phyloP scores from a whole-genome alignment of 2,888 invertebrate species.

The Apamea anceps region DNA sequence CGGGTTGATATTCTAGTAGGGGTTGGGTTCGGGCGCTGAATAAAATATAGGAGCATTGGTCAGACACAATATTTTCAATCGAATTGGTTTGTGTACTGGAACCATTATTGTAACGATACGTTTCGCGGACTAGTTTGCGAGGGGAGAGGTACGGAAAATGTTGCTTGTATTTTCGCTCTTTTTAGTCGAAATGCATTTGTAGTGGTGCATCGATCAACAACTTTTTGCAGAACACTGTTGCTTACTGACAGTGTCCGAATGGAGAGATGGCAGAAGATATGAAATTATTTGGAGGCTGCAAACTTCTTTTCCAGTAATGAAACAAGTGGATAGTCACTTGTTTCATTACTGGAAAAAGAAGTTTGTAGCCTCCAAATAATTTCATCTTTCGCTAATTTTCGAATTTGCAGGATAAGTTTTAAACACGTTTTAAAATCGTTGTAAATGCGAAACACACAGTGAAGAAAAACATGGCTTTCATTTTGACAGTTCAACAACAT shows the following conservation, averaged over 20 bases:
- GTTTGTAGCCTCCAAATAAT: background rate
- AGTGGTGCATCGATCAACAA: slow-evolving; percentile 15
- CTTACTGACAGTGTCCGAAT: background rate
- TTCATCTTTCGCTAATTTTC: background rate
- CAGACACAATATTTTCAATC: slow-evolving; percentile 74
- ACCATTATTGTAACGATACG: slow-evolving; percentile 69
- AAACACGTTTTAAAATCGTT: background rate
- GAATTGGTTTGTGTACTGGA: slow-evolving; percentile 64
- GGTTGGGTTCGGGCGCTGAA: slow-evolving; percentile 69
- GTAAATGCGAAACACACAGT: no score
- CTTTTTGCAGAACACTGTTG: slow-evolving; percentile 25
- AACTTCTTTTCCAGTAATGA: background rate
- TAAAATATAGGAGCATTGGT: slow-evolving; percentile 73
- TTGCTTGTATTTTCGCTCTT: slow-evolving; percentile 17
- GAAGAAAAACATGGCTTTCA: no score
- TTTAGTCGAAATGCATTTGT: slow-evolving; percentile 30
- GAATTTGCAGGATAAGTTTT: background rate
- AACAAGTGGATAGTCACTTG: background rate
- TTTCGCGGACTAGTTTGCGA: slow-evolving; percentile 48
- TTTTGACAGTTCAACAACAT: no score
- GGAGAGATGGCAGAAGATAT: background rate
- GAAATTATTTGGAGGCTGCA: background rate
- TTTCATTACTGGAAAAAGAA: background rate
- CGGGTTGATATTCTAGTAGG: slow-evolving; percentile 68
- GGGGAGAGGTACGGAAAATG: slow-evolving; percentile 43